Evolutionary conservation across 2,888 invertebrate species (phyloP).

Genomic region (Neoitamus cyanurus): DNA sequence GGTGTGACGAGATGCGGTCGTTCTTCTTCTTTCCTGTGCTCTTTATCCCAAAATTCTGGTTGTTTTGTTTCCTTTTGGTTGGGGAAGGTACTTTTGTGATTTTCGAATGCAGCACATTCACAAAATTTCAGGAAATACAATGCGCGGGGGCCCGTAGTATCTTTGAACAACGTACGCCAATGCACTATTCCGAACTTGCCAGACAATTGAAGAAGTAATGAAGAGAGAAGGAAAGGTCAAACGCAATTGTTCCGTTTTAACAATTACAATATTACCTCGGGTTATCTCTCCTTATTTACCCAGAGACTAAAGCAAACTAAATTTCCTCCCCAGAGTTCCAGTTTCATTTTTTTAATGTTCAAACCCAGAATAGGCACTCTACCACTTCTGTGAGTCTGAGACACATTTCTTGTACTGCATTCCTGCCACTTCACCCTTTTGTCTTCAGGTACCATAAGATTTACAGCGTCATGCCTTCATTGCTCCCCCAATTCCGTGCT

Average conservation of each 20-base stretch:
- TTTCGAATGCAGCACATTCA: too few species aligned
- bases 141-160: too few species aligned
- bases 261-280: background rate
- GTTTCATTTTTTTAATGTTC: conserved; percentile 1
- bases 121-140: too few species aligned
- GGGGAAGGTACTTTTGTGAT: too few species aligned
- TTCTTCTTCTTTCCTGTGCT: too few species aligned
- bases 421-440: background rate
- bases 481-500: background rate
- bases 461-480: conserved; percentile 8
- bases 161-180: too few species aligned
- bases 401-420: conserved; percentile 1
- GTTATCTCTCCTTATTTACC: background rate
- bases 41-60: too few species aligned
- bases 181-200: too few species aligned
- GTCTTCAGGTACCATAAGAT: background rate
- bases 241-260: background rate
- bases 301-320: background rate
- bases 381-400: background rate
- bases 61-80: too few species aligned
- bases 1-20: too few species aligned
- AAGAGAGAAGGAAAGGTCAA: background rate
- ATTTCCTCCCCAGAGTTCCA: background rate
- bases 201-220: background rate
- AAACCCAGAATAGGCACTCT: background rate